phyloP scores from a whole-genome alignment of 2,113 vertebrate species.

The Tringa solitaria region DNA sequence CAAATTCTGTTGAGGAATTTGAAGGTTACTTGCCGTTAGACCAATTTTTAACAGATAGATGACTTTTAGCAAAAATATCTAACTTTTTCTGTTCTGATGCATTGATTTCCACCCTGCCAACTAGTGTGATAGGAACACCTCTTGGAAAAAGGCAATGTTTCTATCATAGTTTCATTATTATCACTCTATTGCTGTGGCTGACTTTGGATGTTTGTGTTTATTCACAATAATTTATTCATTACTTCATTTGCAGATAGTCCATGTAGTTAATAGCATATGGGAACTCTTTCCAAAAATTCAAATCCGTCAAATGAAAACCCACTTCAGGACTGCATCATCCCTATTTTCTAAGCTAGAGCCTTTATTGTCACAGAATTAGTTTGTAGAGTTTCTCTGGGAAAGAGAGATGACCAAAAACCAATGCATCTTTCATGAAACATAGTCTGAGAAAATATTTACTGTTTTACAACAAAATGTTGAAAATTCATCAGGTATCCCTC shows the following conservation, averaged over 20 bases:
- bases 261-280: neutral
- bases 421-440: neutral
- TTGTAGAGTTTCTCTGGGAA: neutral
- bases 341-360: neutral
- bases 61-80: neutral
- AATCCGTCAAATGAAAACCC: neutral
- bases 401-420: neutral
- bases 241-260: neutral
- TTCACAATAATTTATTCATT: slow-evolving; percentile 32
- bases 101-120: neutral
- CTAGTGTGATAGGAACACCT: neutral
- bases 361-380: neutral
- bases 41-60: neutral
- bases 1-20: neutral
- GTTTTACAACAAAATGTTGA: neutral
- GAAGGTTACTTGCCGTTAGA: neutral
- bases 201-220: slow-evolving; percentile 12
- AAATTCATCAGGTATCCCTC: neutral
- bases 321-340: neutral
- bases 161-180: neutral
- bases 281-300: neutral
- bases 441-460: neutral
- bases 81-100: neutral
- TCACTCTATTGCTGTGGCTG: neutral
- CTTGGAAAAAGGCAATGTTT: neutral